Evolutionary conservation across 2,797 vertebrate genomes (phyloP), one percentile per base, ranked within the genome.

Genomic region (Parotocinclus haroldoi): DNA sequence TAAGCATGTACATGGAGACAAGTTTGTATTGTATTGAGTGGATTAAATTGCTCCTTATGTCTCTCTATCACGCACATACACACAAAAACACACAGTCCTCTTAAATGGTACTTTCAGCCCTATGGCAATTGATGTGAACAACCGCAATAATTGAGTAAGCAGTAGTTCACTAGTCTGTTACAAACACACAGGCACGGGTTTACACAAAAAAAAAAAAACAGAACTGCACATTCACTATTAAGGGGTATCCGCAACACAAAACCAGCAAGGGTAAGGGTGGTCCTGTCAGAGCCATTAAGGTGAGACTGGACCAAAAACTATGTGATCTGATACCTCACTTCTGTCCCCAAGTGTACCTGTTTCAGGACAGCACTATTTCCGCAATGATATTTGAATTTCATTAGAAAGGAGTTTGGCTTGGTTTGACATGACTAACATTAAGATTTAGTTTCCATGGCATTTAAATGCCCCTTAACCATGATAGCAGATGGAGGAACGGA

Each of bases 81-180:
- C 58, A 38, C 68, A 63, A 52, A 55, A 27, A 66, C 48, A 72
- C 64, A 58, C 66, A 72, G 42, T 72, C 64, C 27, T 68, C 78
- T 49, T 46, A 85, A 87, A 81, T 81, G 81, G 76, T 85, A 84
- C n/a, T 85, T 84, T 85, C 76, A 83, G 79, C 82, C 83, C 78
- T 59, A 61, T 36, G 70, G 80, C 82, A 83, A 79, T 77, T 80
- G 78, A 79, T 68, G 69, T 73, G 61, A 82, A 77, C 68, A 77
- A 71, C 63, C 56, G 44, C 73, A 75, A 27, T 86, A 84, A 89
- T 85, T 86, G 82, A 86, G 78, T 84, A 69, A 50, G 75, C 12
- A 68, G 55, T 50, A 63, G 69, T 72, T 78, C 50, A 52, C 65
- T 71, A 68, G 75, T 68, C 71, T 71, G 71, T 77, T 71, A 66